Conservation (phyloP, 1,140 invertebrate genomes). For the Globodera ellingtonae region DNA sequence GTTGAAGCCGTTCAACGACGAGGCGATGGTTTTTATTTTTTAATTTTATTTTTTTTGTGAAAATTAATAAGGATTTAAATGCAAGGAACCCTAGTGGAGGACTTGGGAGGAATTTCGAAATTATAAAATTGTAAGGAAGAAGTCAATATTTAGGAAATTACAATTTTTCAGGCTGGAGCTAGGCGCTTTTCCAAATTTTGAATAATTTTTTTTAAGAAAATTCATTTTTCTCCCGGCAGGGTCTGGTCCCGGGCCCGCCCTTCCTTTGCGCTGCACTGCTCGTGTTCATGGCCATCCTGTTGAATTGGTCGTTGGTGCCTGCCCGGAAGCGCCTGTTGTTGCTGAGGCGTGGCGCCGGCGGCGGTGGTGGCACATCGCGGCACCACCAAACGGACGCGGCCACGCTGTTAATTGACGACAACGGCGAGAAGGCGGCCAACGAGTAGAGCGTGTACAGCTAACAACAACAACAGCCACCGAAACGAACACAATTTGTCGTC, state of each 20-base stretch:
- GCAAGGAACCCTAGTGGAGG: too few relatives aligned
- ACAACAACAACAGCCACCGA: neutral
- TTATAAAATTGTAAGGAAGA: too few relatives aligned
- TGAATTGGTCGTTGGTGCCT: constrained; percentile 66
- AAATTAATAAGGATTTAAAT: too few relatives aligned
- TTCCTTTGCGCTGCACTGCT: constrained; percentile 96
- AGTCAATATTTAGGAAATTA: neutral
- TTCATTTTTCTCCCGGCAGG: constrained; percentile 60
- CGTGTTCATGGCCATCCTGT: constrained; percentile 88
- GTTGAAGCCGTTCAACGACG: neutral
- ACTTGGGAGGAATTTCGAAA: too few relatives aligned
- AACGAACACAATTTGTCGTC: neutral
- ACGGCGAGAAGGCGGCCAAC: constrained; percentile 12
- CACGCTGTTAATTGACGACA: constrained; percentile 23
- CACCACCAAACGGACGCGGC: neutral
- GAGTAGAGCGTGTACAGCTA: neutral
- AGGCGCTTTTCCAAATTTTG: neutral
- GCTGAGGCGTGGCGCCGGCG: constrained; percentile 4
- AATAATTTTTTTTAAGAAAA: neutral
- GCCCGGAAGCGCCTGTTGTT: constrained; percentile 34
- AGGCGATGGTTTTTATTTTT: neutral
- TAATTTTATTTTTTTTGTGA: neutral
- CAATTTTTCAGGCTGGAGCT: too few relatives aligned
- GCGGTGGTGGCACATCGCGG: neutral
- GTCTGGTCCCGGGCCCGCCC: constrained; percentile 94